These are phyloP conservation scores for Trachemys scripta DNA, from an alignment of 2,113 vertebrate species.

Conservation along the genomic window DNA sequence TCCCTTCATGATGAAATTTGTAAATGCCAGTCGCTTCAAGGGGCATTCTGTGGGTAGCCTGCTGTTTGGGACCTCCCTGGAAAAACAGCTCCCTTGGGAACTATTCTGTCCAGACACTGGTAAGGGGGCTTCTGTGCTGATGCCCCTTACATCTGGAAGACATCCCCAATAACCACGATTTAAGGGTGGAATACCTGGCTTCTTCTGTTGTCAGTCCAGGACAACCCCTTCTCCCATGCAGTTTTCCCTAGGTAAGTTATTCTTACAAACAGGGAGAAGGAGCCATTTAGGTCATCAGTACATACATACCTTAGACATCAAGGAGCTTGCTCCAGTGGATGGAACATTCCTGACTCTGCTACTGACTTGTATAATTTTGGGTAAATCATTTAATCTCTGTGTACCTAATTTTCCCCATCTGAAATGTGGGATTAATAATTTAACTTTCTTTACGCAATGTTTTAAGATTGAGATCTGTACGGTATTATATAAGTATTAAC, in stretches of 20 bases:
- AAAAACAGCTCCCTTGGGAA: background rate
- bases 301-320: background rate
- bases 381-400: background rate
- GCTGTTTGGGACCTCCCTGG: background rate
- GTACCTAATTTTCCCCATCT: background rate
- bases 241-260: background rate
- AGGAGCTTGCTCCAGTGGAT: background rate
- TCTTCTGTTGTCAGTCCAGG: background rate
- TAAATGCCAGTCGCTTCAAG: background rate
- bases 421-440: background rate
- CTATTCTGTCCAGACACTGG: background rate
- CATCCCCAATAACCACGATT: background rate
- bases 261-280: background rate
- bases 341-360: background rate
- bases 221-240: background rate
- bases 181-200: background rate
- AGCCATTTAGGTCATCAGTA: background rate
- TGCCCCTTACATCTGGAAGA: background rate
- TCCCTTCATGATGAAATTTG: background rate
- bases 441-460: background rate
- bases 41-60: background rate
- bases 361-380: background rate
- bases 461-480: background rate
- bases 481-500: background rate
- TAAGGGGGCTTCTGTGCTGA: background rate